Evolutionary conservation across 92 coral and sea anemone genomes (phyloP).

Genomic region (Porites cylindrica): DNA sequence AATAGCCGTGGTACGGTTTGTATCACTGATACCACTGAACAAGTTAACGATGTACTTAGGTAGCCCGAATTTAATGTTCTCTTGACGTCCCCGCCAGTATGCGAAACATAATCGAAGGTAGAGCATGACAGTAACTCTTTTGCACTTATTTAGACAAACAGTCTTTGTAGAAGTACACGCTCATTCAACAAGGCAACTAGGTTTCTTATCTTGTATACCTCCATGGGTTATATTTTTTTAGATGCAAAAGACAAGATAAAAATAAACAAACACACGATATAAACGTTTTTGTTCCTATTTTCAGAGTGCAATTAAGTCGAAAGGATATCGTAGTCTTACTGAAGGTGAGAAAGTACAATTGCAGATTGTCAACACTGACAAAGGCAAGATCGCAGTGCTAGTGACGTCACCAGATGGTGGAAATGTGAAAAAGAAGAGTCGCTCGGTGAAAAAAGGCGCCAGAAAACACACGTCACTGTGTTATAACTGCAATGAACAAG

Average conservation of each 20-base stretch:
- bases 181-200: too few relatives aligned
- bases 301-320: slow-evolving; percentile 93
- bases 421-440: slow-evolving; percentile 77
- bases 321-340: slow-evolving; percentile 85
- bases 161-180: too few relatives aligned
- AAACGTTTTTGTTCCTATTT: neutral
- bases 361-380: slow-evolving; percentile 79
- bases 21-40: too few relatives aligned
- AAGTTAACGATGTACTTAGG: too few relatives aligned
- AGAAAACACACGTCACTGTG: slow-evolving; percentile 93
- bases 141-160: too few relatives aligned
- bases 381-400: slow-evolving; percentile 84
- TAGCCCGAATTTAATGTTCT: too few relatives aligned
- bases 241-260: neutral
- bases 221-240: too few relatives aligned
- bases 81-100: too few relatives aligned
- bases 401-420: slow-evolving; percentile 94
- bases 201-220: too few relatives aligned
- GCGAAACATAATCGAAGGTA: too few relatives aligned
- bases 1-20: too few relatives aligned
- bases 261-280: neutral
- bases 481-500: slow-evolving; percentile 90
- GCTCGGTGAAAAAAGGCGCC: slow-evolving; percentile 89
- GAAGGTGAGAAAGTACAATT: slow-evolving; percentile 94
- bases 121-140: too few relatives aligned